Conservation (phyloP, 2,113 vertebrate species). For the Apistogramma diplotaenia region DNA sequence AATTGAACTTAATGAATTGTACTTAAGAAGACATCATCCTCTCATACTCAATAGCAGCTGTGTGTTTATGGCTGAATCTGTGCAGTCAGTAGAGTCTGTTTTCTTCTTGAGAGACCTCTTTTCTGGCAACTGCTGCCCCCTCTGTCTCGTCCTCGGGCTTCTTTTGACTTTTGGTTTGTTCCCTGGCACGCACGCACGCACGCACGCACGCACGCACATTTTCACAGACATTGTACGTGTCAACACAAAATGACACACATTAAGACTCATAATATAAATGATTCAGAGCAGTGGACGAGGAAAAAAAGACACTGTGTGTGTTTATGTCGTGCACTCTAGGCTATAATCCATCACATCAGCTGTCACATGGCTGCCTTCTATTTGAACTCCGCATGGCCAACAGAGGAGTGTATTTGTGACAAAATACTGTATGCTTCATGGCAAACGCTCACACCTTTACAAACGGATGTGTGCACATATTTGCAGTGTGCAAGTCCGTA, state of each 20-base stretch:
- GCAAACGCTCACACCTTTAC: neutral
- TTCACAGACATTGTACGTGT: neutral
- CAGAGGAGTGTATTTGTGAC: neutral
- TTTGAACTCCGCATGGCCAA: neutral
- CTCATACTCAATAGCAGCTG: conserved; percentile 6
- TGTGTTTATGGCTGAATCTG: neutral
- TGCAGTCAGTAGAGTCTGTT: neutral
- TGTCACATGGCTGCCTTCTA: neutral
- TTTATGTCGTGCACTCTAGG: neutral
- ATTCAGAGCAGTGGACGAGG: conserved; percentile 1
- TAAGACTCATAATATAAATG: neutral
- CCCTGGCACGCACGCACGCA: conserved; percentile 22
- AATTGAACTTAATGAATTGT: neutral
- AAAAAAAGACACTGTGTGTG: neutral
- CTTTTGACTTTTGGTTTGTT: conserved; percentile 39
- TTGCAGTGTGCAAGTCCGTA: neutral
- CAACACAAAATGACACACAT: neutral
- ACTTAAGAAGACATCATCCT: neutral
- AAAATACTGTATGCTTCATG: neutral
- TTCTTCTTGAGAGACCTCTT: conserved; percentile 1
- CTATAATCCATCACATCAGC: neutral
- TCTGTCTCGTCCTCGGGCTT: conserved; percentile 28
- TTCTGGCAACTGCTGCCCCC: conserved; percentile 28
- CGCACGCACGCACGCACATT: neutral
- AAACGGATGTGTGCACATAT: neutral